Evolutionary conservation across 2,888 invertebrate genomes (phyloP), one percentile per base, ranked within the genome.

Genomic region (Eutolmus rufibarbis): DNA sequence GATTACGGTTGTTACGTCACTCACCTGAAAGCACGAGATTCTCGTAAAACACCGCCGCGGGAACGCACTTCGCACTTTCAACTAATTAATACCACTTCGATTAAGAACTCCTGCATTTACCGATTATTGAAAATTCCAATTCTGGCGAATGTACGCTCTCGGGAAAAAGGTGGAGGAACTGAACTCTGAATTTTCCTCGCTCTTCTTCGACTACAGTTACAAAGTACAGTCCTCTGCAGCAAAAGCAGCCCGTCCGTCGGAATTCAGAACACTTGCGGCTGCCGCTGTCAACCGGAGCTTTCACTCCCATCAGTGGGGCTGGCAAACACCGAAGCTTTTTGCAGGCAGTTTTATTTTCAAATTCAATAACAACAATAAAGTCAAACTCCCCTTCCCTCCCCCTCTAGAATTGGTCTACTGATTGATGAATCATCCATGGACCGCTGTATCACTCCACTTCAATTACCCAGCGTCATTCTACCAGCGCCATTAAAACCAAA

Each of bases 1-100:
- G n/a, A n/a, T 14, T 19, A 19, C 12, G 66, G 66, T 12, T 19
- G 56, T 88, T 88, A 88, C 88, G 88, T 88, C 88, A 88, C 66
- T 86, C 82, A 88, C 88, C 88, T 88, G 46, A 82, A 86, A 86
- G 37, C 82, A 82, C 66, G 57, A 34, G 66, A 82, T 66, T 31
- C 8, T 23, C 7, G n/a, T 23, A 19, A n/a, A 16, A 37, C 12
- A 19, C n/a, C n/a, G 37, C 37, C 5, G 78, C 14, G 43, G 12
- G 43, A 5, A 78, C 78, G 37, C 78, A 78, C 78, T 78, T 43
- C 37, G 37, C 76, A 76, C 76, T 76, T 76, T 76, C 37, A 34
- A 76, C 16, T 34, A 37, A 34, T 76, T 34, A 34, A 76, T 37
- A 5, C 14, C 5, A 34, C 76, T 76, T 34, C 37, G 37, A 76